A percentile compares a stretch with the other conserved stretches of the same genome.
Evolutionary conservation across 2,113 vertebrate genomes (phyloP).

Genomic region (Murina feae): DNA sequence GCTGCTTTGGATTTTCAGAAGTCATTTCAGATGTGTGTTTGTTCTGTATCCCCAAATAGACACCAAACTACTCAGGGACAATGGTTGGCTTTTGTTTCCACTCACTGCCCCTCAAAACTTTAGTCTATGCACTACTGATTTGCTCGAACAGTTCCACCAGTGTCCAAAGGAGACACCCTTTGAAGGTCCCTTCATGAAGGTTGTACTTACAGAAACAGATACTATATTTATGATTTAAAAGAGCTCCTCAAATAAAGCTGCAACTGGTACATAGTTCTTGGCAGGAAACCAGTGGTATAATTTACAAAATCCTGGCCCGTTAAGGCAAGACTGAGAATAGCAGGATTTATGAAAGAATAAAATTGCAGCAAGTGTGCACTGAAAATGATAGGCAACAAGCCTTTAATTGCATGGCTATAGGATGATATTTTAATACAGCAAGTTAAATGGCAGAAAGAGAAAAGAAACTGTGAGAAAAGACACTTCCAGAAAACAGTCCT

Average conservation of each 20-base stretch:
- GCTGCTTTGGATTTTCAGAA: slow-evolving; percentile 11
- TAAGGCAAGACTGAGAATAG: slow-evolving; percentile 56
- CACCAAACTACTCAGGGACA: not conserved
- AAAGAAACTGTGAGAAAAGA: slow-evolving; percentile 4
- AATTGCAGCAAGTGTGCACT: not conserved
- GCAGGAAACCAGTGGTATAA: slow-evolving; percentile 53
- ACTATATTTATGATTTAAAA: slow-evolving; percentile 58
- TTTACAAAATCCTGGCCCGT: slow-evolving; percentile 50
- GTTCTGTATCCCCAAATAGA: not conserved
- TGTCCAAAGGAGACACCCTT: not conserved
- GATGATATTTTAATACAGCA: slow-evolving; percentile 31
- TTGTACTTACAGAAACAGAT: slow-evolving; percentile 62
- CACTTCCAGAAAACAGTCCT: not conserved
- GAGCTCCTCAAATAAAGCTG: slow-evolving; percentile 50
- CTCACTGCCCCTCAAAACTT: not conserved
- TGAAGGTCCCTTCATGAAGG: slow-evolving; percentile 23
- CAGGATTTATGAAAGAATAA: slow-evolving; percentile 34
- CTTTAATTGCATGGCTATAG: slow-evolving; percentile 21
- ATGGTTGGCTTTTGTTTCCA: not conserved
- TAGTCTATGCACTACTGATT: not conserved
- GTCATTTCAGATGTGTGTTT: not conserved
- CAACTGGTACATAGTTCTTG: slow-evolving; percentile 25
- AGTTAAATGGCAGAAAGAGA: slow-evolving; percentile 27
- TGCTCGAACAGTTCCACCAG: not conserved
- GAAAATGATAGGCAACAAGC: not conserved